Base-by-base conservation (phyloP, 2,888 invertebrate species). In the Cheilosia impressa region DNA sequence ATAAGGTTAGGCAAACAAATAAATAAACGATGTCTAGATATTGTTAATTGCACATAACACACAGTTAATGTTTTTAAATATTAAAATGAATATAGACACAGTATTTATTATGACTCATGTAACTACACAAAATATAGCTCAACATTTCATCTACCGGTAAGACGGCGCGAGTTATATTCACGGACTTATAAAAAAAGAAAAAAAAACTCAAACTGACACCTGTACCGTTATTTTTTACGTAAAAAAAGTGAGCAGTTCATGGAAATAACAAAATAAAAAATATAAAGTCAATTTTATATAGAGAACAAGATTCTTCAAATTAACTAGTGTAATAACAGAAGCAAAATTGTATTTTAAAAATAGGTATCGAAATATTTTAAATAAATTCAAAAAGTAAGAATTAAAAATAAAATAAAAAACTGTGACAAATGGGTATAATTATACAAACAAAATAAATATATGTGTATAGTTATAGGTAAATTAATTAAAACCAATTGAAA, bases 231-330 rank as follows among this genome's bases (percentile, higher is more conserved):
- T 81, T 83, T 79, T 83, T 78, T 73, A 78, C 73, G 17, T 57
- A 73, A 66, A 79, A 62, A 65, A 60, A 27, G 9, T 62, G 57
- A 50, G 60, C 47, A 62, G 43, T n/a, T 13, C 19, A 38, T 13
- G 31, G 57, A 66, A 68, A 58, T 65, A 71, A 76, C 57, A 68
- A 69, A 62, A 68, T 60, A 63, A 68, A 73, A 78, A 78, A 87
- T 87, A 69, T 82, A 87, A 82, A 78, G 87, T 87, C 87, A 87
- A 87, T 87, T 87, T 87, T 78, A 73, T 87, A 87, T 72, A 87
- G 69, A 82, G 66, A 75, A 72, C 66, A 43, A 60, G 38, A 62
- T 52, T 60, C 19, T 73, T 69, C 58, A 84, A 73, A 60, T 68
- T 62, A 38, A 72, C 58, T 80, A 68, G 63, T 71, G 75, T 80